A percentile compares a stretch with the other conserved stretches of the same genome.
These are phyloP conservation scores for Trididemnum clinides DNA, from an alignment of 23 tunicate genomes.

Conservation along the genomic window DNA sequence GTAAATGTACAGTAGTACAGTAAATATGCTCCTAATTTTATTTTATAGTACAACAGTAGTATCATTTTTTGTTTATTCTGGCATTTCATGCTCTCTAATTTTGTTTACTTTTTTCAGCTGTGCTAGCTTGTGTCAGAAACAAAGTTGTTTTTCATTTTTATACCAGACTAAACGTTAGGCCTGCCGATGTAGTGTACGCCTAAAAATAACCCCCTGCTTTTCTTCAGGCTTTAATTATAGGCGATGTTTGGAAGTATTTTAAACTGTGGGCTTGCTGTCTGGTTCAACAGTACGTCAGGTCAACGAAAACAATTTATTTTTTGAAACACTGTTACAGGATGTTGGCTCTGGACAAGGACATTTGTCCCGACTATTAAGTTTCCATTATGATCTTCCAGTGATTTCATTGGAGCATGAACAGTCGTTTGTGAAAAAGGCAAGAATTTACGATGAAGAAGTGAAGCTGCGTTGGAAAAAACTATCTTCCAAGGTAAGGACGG, in stretches of 20 bases:
- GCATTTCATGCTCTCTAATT: too few relatives aligned
- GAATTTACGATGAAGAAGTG: conserved; percentile 35
- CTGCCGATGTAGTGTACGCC: too few relatives aligned
- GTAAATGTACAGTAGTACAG: too few relatives aligned
- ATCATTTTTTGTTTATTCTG: too few relatives aligned
- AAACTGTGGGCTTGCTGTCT: background rate
- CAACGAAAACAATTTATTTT: background rate
- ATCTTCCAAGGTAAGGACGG: background rate
- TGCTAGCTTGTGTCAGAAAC: too few relatives aligned
- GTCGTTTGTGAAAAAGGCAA: conserved; percentile 13
- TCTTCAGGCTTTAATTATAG: background rate
- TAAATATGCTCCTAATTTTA: too few relatives aligned
- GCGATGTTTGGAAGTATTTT: background rate
- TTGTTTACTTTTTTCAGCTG: too few relatives aligned
- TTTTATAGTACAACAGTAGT: too few relatives aligned
- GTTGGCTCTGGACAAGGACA: conserved; percentile 81
- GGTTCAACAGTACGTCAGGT: background rate
- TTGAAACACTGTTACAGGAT: conserved; percentile 18
- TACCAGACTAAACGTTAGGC: too few relatives aligned
- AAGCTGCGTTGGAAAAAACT: background rate
- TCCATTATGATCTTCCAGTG: conserved; percentile 35
- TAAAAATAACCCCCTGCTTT: background rate
- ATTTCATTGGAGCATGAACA: conserved; percentile 38
- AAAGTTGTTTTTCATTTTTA: too few relatives aligned
- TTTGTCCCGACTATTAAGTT: conserved; percentile 56